These are phyloP conservation scores for Origma solitaria DNA, from an alignment of 2,113 vertebrate species.

Conservation along the genomic window DNA sequence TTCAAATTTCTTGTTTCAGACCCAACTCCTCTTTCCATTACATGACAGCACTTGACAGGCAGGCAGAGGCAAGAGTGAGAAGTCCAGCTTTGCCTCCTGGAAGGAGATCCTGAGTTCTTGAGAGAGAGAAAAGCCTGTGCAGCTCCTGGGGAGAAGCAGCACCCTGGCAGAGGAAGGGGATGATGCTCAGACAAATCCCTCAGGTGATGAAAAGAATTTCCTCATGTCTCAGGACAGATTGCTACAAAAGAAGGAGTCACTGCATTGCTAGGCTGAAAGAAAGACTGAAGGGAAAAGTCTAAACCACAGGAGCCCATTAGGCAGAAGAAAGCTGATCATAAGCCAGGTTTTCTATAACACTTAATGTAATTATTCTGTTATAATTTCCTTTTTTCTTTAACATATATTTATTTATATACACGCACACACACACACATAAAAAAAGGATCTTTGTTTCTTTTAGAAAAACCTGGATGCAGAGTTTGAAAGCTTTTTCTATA, in stretches of 20 bases:
- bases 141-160: not conserved
- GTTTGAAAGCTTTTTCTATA: not conserved
- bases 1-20: not conserved
- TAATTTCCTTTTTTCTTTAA: not conserved
- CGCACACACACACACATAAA: fast-evolving
- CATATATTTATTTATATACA: not conserved
- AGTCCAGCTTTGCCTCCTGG: not conserved
- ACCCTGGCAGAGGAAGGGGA: not conserved
- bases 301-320: not conserved
- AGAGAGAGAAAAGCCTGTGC: not conserved
- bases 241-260: not conserved
- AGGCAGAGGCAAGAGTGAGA: not conserved
- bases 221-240: not conserved
- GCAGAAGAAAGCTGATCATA: not conserved
- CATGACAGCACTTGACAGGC: not conserved
- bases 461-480: not conserved
- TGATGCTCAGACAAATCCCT: not conserved
- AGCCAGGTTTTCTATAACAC: not conserved
- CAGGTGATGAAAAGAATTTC: not conserved
- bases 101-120: not conserved
- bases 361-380: not conserved
- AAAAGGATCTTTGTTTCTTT: not conserved
- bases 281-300: not conserved
- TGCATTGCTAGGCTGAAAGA: not conserved
- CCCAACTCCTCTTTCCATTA: not conserved